Percentiles rank a stretch among this genome's conserved stretches.
Evolutionary conservation across 2,797 vertebrate species (phyloP).

Genomic region (Poecile montanus): DNA sequence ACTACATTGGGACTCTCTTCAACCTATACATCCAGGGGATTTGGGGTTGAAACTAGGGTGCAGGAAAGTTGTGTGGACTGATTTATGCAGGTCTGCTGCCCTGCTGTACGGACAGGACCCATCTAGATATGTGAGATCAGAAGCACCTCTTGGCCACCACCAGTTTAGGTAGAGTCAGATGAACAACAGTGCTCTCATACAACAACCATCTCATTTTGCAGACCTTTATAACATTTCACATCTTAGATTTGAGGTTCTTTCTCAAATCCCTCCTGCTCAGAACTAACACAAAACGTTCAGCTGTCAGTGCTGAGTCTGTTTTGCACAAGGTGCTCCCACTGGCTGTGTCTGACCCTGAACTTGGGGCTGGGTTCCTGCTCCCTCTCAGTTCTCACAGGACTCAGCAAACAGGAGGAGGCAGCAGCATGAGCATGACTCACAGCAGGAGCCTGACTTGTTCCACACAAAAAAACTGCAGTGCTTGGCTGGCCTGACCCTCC

Average conservation of each 20-base stretch:
- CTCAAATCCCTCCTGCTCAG: not conserved
- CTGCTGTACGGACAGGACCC: not conserved
- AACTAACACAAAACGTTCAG: not conserved
- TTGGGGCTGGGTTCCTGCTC: not conserved
- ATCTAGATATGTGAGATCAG: not conserved
- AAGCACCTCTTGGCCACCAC: not conserved
- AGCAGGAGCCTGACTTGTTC: not conserved
- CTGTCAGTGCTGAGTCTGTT: not conserved
- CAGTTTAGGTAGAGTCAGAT: not conserved
- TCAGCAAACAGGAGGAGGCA: accelerated
- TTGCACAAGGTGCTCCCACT: not conserved
- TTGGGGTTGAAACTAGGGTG: not conserved
- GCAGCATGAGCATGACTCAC: not conserved
- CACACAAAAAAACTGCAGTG: not conserved
- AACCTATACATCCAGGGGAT: not conserved
- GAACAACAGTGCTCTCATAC: not conserved
- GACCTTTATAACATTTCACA: not conserved
- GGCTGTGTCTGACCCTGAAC: not conserved
- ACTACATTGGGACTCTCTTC: not conserved
- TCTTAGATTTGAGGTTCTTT: not conserved
- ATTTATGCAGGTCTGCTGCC: not conserved
- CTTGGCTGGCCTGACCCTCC: not conserved
- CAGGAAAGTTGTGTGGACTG: not conserved
- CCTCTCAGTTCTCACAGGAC: not conserved
- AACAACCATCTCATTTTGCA: not conserved